Evolutionary conservation across 2,888 invertebrate genomes (phyloP).

Genomic region (Agapetus fuscipes): DNA sequence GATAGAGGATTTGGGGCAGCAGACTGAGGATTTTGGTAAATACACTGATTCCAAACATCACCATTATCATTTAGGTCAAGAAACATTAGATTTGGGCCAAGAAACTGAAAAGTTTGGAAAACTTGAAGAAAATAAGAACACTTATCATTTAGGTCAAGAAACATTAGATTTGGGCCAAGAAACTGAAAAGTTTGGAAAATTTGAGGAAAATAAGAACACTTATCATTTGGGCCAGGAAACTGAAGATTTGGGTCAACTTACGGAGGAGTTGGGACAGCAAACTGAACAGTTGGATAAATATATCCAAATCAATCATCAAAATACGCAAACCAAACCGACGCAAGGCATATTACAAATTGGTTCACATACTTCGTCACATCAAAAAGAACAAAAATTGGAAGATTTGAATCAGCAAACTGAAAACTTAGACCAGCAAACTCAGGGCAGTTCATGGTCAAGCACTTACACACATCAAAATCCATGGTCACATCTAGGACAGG

Average conservation of each 20-base stretch:
- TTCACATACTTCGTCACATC: no score
- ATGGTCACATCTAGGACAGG: constrained; percentile 20
- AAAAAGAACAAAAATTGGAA: no score
- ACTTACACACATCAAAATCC: no score
- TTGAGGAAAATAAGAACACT: not conserved
- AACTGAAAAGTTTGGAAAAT: constrained; percentile 10
- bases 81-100: constrained; percentile 22
- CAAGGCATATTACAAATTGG: no score
- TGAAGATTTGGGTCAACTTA: constrained; percentile 24
- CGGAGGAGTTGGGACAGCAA: constrained; percentile 6
- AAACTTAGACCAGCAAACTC: constrained; percentile 26
- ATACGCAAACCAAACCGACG: no score
- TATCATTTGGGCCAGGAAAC: constrained; percentile 20
- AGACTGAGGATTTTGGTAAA: constrained; percentile 23
- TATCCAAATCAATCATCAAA: constrained; percentile 3
- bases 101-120: constrained; percentile 20
- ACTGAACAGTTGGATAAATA: constrained; percentile 4
- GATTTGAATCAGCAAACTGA: constrained; percentile 20
- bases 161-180: constrained; percentile 19
- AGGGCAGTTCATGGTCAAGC: constrained; percentile 22
- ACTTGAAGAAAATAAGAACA: not conserved
- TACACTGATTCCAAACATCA: no score
- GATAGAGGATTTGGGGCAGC: constrained; percentile 26
- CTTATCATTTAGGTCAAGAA: constrained; percentile 22
- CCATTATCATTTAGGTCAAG: constrained; percentile 17